A percentile compares a stretch with the other conserved stretches of the same genome.
These are phyloP conservation scores for Drosophila leonis DNA, from an alignment of 2,888 invertebrate genomes.

Conservation along the genomic window DNA sequence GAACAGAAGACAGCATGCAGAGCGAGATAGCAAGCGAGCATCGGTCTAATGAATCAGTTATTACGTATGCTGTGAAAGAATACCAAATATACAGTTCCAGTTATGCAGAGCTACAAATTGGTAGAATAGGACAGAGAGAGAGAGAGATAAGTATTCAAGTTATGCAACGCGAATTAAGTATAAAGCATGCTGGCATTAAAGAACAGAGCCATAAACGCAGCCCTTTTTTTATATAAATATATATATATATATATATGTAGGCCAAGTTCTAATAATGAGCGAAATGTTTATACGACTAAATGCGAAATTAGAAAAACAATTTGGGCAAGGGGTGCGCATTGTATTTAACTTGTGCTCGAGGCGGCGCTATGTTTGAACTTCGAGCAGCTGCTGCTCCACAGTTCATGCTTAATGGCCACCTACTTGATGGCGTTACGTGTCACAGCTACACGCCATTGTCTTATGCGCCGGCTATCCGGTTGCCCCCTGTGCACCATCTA, in stretches of 20 bases:
- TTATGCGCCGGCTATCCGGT: conserved; percentile 22
- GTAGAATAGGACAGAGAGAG: background rate
- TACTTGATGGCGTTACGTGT: conserved; percentile 62
- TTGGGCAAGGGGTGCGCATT: conserved; percentile 22
- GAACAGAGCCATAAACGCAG: background rate
- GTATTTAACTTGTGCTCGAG: conserved; percentile 44
- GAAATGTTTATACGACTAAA: conserved; percentile 29
- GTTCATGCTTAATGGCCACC: conserved; percentile 57
- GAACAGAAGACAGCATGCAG: background rate
- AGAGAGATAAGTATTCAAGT: conserved; percentile 6
- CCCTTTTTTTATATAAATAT: background rate
- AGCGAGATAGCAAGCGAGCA: background rate
- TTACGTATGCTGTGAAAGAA: conserved; percentile 2
- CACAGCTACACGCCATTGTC: conserved; percentile 58
- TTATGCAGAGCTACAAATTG: background rate
- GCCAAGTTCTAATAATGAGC: conserved; percentile 8
- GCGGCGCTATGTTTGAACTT: conserved; percentile 20
- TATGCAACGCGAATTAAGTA: conserved; percentile 5
- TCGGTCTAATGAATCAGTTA: conserved; percentile 17
- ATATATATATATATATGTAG: background rate
- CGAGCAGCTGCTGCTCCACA: conserved; percentile 40
- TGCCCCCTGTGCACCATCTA: background rate
- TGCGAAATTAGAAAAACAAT: conserved; percentile 55
- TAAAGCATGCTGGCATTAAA: conserved; percentile 2
- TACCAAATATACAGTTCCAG: conserved; percentile 2